These are phyloP conservation scores for Cololabis saira DNA, from an alignment of 2,113 vertebrate genomes.

Conservation along the genomic window DNA sequence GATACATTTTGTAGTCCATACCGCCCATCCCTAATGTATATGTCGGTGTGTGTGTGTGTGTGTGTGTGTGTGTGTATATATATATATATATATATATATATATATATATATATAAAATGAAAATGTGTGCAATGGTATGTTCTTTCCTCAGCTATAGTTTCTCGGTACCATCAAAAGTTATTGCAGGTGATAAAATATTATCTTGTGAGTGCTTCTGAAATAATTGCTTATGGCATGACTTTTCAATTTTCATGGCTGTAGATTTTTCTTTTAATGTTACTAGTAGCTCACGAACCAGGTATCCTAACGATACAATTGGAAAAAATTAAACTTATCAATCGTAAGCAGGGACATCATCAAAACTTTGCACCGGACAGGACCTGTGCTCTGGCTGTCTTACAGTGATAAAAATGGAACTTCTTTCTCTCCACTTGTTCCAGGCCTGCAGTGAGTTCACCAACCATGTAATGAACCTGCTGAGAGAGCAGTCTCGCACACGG, in stretches of 20 bases:
- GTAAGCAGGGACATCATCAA: neutral
- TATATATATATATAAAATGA: no score
- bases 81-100: no score
- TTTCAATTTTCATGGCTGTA: neutral
- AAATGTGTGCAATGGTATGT: no score
- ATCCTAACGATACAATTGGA: neutral
- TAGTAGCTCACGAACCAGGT: neutral
- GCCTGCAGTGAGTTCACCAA: constrained; percentile 93
- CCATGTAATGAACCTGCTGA: constrained; percentile 90
- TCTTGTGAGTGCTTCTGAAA: no score
- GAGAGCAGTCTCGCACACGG: constrained; percentile 89
- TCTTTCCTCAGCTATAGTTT: no score
- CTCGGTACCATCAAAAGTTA: no score
- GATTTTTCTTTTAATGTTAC: neutral
- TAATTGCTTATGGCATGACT: no score
- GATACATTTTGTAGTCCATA: no score
- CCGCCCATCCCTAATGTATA: no score
- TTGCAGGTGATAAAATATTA: no score
- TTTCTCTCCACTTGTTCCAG: constrained; percentile 66
- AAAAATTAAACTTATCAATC: neutral
- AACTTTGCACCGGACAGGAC: constrained; percentile 25
- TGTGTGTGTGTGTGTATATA: no score
- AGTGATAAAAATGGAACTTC: constrained; percentile 24
- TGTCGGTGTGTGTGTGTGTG: no score
- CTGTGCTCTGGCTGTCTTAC: constrained; percentile 19